Conservation (phyloP, 2,888 invertebrate genomes). For the Colostygia pectinataria region DNA sequence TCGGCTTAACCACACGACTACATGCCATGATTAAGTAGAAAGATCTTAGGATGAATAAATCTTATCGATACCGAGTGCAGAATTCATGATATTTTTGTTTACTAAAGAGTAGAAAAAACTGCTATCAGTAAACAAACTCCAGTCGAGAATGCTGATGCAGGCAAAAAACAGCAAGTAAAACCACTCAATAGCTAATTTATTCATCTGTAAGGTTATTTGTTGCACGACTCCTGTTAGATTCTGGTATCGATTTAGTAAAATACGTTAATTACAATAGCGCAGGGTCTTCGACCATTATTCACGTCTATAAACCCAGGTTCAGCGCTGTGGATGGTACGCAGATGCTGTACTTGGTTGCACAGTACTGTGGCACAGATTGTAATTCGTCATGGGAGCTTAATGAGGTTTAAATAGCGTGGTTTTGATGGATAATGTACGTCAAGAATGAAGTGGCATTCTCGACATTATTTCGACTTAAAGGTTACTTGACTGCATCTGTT, state of each 20-base stretch:
- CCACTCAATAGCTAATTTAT: neutral
- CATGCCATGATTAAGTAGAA: too few relatives aligned
- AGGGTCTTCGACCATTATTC: too few relatives aligned
- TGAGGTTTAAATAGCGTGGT: constrained; percentile 44
- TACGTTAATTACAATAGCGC: too few relatives aligned
- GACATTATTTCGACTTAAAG: neutral
- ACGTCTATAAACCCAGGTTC: too few relatives aligned
- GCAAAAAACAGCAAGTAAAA: neutral
- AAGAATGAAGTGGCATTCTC: constrained; percentile 27
- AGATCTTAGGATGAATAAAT: too few relatives aligned
- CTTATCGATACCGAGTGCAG: too few relatives aligned
- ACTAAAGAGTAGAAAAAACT: too few relatives aligned
- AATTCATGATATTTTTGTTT: too few relatives aligned
- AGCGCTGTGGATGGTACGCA: too few relatives aligned
- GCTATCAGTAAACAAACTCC: too few relatives aligned
- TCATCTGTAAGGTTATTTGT: neutral
- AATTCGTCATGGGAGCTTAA: constrained; percentile 37
- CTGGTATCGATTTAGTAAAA: neutral
- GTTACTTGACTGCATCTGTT: neutral
- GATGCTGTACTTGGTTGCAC: constrained; percentile 13
- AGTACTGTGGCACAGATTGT: constrained; percentile 40
- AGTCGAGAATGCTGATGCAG: neutral
- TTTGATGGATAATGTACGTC: constrained; percentile 43
- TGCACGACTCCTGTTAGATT: neutral
- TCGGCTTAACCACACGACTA: neutral